phyloP scores from a whole-genome alignment of 2,113 vertebrate species.

The Piprites chloris region DNA sequence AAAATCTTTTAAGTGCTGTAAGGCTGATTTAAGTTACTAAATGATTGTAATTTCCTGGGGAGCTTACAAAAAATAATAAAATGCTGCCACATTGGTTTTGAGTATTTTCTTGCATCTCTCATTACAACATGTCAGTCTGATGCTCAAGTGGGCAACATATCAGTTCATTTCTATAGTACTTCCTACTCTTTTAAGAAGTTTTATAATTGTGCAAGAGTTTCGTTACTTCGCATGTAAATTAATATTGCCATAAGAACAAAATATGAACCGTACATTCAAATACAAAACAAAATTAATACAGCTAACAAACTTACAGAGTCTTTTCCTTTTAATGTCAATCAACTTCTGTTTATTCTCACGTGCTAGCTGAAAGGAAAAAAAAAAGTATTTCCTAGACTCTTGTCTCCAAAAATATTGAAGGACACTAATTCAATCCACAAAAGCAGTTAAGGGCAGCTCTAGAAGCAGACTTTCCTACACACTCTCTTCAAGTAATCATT shows the following conservation, averaged over 20 bases:
- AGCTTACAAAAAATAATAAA: neutral
- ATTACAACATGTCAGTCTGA: neutral
- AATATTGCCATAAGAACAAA: neutral
- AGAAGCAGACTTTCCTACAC: neutral
- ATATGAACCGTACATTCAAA: neutral
- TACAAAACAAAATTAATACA: neutral
- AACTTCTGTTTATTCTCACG: slow-evolving; percentile 58
- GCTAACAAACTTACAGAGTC: slow-evolving; percentile 63
- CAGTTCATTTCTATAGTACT: neutral
- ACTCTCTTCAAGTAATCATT: neutral
- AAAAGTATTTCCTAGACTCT: neutral
- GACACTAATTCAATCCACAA: neutral
- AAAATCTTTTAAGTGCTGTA: neutral
- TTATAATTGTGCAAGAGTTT: neutral
- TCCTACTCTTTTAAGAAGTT: neutral
- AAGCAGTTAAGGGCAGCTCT: neutral
- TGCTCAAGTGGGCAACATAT: neutral
- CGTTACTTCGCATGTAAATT: neutral
- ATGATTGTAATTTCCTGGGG: neutral
- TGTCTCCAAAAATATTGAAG: neutral
- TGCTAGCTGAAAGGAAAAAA: slow-evolving; percentile 43
- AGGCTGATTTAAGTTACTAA: neutral
- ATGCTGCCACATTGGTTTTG: neutral
- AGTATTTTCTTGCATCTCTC: neutral
- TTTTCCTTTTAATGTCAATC: slow-evolving; percentile 53